Base-by-base conservation (phyloP, 2,113 vertebrate genomes). In the Canis aureus region DNA sequence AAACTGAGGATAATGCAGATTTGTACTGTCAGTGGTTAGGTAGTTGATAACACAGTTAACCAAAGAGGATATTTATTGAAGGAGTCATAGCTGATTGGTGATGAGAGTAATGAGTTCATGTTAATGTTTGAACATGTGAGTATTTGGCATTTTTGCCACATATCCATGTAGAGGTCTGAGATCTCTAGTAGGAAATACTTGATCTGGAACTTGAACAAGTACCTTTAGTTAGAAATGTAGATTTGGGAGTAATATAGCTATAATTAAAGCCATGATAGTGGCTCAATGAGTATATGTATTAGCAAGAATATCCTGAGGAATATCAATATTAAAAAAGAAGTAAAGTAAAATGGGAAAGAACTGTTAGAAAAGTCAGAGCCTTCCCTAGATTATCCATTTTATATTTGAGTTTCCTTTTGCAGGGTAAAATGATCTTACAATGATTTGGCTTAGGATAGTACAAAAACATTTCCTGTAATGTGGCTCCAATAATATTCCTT, bases 381-480 rank as follows among this genome's bases (percentile, higher is more conserved):
- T 66, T 4, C 49, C 29, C 62, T 5, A 85, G 60, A 66, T 71
- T 95, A 91, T 93, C 78, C 85, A 57, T 97, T 90, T 95, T 94
- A 29, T 97, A 53, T 89, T 80, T 38, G 84, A 67, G 29, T 92
- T 97, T 93, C 25, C 55, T 93, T 97, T 96, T 94, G 55, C 3
- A 97, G 94, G 79, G 67, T 82, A 93, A 96, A 95, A 82, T 76
- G 73, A 20, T 82, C 93, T 94, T 89, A 86, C 5, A 95, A 85
- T 91, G 29, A 69, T 95, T 97, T 96, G 89, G 38, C 94, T 93
- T 89, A 86, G 29, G 25, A 38, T 80, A 91, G 82, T 64, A 93
- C 66, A 98, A 96, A 97, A 97, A 97, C 69, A 97, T 97, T 97
- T 97, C 93, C 97, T 97, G 82, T 92, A 97, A 92, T 87, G 43